Evolutionary conservation across 2,113 vertebrate genomes (phyloP).

Genomic region (Pipra filicauda): DNA sequence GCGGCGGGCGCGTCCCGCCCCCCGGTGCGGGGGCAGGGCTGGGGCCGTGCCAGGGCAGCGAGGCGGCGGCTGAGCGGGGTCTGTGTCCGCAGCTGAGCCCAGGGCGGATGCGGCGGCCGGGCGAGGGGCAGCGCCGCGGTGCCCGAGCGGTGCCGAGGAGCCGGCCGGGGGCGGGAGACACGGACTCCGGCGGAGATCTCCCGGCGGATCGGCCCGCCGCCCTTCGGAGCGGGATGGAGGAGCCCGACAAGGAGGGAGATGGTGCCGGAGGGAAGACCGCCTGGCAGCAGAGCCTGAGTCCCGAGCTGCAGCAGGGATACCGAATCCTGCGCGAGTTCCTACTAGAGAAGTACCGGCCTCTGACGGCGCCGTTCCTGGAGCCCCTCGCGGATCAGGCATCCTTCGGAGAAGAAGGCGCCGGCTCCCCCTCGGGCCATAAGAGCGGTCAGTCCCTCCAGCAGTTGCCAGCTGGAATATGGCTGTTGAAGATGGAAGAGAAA

Average conservation of each 20-base stretch:
- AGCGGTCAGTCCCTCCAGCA: not conserved
- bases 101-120: not conserved
- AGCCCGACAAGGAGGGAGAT: not conserved
- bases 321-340: conserved; percentile 89
- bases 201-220: not conserved
- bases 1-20: not conserved
- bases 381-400: conserved; percentile 52
- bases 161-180: not conserved
- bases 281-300: conserved; percentile 78
- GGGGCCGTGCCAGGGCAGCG: not conserved
- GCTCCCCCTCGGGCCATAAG: not conserved
- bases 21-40: not conserved
- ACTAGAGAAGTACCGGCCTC: conserved; percentile 85
- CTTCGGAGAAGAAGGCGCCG: not conserved
- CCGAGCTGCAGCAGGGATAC: conserved; percentile 89
- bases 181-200: conserved; percentile 44
- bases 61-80: not conserved
- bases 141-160: conserved; percentile 22
- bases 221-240: not conserved
- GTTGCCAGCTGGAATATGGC: conserved; percentile 71
- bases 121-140: not conserved
- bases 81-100: not conserved
- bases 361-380: conserved; percentile 84
- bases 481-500: conserved; percentile 89
- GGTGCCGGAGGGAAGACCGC: not conserved